A percentile compares a stretch with the other conserved stretches of the same genome.
These are phyloP conservation scores for Pseudotriccus pelzelni DNA, from an alignment of 2,797 vertebrate species.

Conservation along the genomic window DNA sequence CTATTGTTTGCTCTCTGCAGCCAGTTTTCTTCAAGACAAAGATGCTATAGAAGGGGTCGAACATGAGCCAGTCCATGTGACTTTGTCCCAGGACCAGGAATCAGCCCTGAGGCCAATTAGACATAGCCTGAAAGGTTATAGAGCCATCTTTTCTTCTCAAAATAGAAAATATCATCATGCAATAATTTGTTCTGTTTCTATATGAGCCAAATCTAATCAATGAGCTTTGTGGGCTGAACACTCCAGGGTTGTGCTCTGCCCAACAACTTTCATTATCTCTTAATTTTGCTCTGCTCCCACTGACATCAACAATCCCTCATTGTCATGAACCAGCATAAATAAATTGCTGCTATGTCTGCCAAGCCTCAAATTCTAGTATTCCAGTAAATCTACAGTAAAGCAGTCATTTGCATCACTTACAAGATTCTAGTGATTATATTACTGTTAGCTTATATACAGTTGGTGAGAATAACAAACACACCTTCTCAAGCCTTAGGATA, in stretches of 20 bases:
- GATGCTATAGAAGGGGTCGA: slow-evolving; percentile 17
- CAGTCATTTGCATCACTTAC: not conserved
- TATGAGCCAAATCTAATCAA: slow-evolving; percentile 9
- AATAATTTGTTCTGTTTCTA: slow-evolving; percentile 10
- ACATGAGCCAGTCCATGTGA: slow-evolving; percentile 33
- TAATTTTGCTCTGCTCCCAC: not conserved
- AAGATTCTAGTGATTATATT: not conserved
- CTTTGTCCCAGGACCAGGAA: not conserved
- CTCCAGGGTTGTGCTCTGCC: not conserved
- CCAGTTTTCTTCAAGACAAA: slow-evolving; percentile 15
- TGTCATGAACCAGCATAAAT: not conserved
- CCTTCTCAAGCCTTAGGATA: not conserved
- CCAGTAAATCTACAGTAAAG: not conserved
- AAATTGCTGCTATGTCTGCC: not conserved
- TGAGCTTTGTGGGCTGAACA: not conserved
- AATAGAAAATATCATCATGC: slow-evolving; percentile 27
- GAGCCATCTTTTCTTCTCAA: slow-evolving; percentile 22
- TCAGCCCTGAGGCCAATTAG: slow-evolving; percentile 23
- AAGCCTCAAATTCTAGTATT: not conserved
- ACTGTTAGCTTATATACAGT: not conserved
- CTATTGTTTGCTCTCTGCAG: not conserved
- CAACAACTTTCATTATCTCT: not conserved
- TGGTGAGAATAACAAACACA: not conserved
- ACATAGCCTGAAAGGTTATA: slow-evolving; percentile 4
- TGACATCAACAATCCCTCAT: not conserved